Evolutionary conservation across 53 echinoderm and acorn worm genomes (phyloP), one percentile per base, ranked within the genome.

Genomic region (Henricia sp.): DNA sequence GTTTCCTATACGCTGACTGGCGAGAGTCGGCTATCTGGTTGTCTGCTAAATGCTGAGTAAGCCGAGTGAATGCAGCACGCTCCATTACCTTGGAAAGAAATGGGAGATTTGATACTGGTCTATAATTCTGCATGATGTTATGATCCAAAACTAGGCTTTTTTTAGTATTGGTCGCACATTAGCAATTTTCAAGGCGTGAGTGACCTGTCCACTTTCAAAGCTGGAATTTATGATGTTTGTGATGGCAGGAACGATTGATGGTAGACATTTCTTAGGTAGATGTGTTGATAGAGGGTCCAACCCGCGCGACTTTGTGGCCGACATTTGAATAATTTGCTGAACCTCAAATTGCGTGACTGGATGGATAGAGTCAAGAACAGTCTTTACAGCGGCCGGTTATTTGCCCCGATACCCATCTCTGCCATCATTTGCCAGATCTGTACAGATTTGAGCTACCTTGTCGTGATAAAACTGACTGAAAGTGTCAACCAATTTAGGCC

Each of bases 31-130:
- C 32, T 17, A 64, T 10, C 14, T 28, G 11, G 35, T 80, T 60
- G 64, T 23, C 44, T 42, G 21, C 1, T 0, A 60, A 21, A 52
- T 74, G 63, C 11, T 39, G 40, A 0, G 65, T 82, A 9, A 82
- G 35, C 12, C 35, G 24, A 63, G 50, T 33, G 20, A 82, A 48
- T n/a, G 50, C 26, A 14, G 32, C 65, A 23, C 67, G 50, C 23
- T 19, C 76, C 59, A 76, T 76, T 25, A 76, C 16, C 57, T 76
- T 76, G 23, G 76, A 76, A n/a, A 76, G 76, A 26, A 56, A 76
- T n/a, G n/a, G n/a, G n/a, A 82, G 29, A 35, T 67, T 65, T 57
- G 50, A 82, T 5, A 52, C 66, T 6, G 66, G 83, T 2, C 83
- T 38, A 28, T 46, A 50, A n/a, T 37, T 83, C n/a, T 68, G 36